Percentiles rank a stretch among this genome's conserved stretches.
Conservation (phyloP, 1,140 invertebrate species). For the Caenorhabditis brenneri region DNA sequence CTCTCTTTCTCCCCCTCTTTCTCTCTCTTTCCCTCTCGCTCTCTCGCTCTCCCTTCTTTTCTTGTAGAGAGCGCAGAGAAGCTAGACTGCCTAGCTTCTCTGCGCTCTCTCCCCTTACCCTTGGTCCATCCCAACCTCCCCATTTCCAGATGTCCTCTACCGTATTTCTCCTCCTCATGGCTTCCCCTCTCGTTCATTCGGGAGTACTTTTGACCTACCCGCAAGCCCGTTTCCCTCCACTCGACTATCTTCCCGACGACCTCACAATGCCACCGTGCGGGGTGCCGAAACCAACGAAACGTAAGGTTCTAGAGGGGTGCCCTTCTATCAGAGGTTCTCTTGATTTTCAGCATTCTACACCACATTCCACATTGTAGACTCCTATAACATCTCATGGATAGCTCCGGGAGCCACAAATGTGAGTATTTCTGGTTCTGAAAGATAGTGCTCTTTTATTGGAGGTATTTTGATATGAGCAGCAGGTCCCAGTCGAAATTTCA, state of each 20-base stretch:
- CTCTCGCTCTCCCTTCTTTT: too few species aligned
- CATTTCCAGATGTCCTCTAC: constrained; percentile 17
- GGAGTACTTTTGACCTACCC: constrained; percentile 72
- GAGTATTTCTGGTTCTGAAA: constrained; percentile 57
- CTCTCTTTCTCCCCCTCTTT: too few species aligned
- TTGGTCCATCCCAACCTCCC: not conserved
- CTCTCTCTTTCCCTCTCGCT: too few species aligned
- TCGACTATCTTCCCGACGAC: constrained; percentile 90
- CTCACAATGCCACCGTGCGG: constrained; percentile 89
- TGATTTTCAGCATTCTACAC: constrained; percentile 76
- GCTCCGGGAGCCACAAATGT: constrained; percentile 89
- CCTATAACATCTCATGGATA: constrained; percentile 90
- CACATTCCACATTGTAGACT: constrained; percentile 81
- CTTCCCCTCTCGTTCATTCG: constrained; percentile 55
- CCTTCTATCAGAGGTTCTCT: not conserved
- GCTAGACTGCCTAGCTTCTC: too few species aligned
- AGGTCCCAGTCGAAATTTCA: too few species aligned
- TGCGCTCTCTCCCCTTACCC: not conserved
- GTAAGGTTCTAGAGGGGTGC: constrained; percentile 37
- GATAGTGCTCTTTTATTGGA: too few species aligned
- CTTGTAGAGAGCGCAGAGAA: too few species aligned
- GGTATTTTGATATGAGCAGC: too few species aligned
- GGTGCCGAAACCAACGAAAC: constrained; percentile 80
- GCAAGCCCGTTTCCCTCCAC: constrained; percentile 77
- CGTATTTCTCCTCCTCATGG: constrained; percentile 31